Percentiles rank a stretch among this genome's conserved stretches.
Evolutionary conservation across 2,797 vertebrate genomes (phyloP).

Genomic region (Amazonetta brasiliensis): DNA sequence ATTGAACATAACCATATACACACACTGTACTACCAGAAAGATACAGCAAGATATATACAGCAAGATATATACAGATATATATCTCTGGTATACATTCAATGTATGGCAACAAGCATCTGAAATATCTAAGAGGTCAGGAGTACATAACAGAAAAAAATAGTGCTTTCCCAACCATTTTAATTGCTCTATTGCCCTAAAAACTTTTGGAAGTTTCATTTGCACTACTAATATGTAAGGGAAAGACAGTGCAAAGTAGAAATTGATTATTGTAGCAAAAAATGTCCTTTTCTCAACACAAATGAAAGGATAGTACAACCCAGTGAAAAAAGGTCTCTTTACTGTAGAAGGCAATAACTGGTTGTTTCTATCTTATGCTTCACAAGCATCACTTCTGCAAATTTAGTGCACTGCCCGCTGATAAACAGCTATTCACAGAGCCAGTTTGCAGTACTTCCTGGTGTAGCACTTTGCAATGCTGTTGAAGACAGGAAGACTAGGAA

Average conservation of each 20-base stretch:
- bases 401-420: neutral
- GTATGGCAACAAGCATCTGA: neutral
- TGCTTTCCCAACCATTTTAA: neutral
- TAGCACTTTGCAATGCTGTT: neutral
- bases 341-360: neutral
- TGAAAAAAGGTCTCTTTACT: neutral
- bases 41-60: too few relatives aligned
- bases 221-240: neutral
- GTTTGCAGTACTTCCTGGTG: neutral
- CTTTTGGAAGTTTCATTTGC: neutral
- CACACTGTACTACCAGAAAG: neutral
- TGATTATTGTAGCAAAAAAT: neutral
- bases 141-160: neutral
- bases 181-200: neutral
- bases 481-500: neutral
- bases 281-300: neutral
- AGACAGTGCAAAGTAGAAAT: neutral
- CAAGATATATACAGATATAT: too few relatives aligned
- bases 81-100: neutral
- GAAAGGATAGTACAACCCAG: neutral
- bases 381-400: neutral
- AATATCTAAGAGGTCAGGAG: neutral
- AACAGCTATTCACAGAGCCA: neutral
- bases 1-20: neutral
- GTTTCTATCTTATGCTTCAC: neutral